These are phyloP conservation scores for Diaphora mendica DNA, from an alignment of 2,888 invertebrate genomes.

Conservation along the genomic window DNA sequence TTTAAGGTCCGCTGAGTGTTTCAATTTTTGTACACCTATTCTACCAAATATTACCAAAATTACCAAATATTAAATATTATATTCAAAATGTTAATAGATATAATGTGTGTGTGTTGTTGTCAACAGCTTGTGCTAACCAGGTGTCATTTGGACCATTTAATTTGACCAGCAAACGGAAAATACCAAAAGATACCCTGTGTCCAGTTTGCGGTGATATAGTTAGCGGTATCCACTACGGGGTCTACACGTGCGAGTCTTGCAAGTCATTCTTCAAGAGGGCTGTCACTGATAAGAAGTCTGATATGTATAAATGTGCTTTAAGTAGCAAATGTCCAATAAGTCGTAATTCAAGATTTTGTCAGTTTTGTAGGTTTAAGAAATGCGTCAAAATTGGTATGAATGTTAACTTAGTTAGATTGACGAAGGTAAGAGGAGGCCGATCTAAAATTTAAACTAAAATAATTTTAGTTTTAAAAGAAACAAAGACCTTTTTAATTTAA, in stretches of 20 bases:
- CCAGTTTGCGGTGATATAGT: constrained; percentile 60
- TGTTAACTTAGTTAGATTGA: constrained; percentile 43
- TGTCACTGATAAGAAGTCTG: constrained; percentile 30
- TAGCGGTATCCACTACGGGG: constrained; percentile 64
- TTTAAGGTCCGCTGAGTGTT: not conserved
- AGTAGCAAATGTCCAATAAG: constrained; percentile 37
- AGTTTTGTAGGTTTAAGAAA: constrained; percentile 59
- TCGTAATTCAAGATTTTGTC: constrained; percentile 43
- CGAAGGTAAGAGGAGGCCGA: constrained; percentile 38
- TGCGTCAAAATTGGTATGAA: constrained; percentile 63
- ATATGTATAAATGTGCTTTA: constrained; percentile 36
- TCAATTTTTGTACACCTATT: not conserved
- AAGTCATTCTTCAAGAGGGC: constrained; percentile 66
- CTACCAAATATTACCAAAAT: no score
- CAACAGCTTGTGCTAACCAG: constrained; percentile 2
- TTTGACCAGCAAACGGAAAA: not conserved
- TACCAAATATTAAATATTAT: no score
- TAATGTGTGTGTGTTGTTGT: not conserved
- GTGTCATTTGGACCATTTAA: not conserved
- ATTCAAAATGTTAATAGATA: not conserved
- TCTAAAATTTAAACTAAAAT: not conserved
- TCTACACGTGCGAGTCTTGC: constrained; percentile 65
- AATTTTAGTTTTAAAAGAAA: no score
- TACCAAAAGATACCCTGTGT: constrained; percentile 34
- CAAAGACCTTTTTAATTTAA: not conserved